A percentile compares a stretch with the other conserved stretches of the same genome.
Conservation (phyloP, 2,888 invertebrate species). For the Cosmorhoe ocellata region DNA sequence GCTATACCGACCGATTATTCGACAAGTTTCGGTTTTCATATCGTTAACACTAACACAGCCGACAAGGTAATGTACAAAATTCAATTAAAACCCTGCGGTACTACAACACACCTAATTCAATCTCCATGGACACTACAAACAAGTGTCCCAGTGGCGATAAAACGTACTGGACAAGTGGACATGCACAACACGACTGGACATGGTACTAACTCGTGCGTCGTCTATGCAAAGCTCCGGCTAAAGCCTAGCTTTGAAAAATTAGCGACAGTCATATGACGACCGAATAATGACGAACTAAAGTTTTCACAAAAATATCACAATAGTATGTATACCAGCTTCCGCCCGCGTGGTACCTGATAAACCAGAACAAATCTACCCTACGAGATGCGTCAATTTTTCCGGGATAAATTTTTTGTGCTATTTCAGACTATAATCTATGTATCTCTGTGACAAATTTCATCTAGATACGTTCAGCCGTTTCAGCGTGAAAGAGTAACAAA, state of each 20-base stretch:
- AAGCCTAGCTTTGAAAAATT: neutral
- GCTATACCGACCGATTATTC: conserved; percentile 3
- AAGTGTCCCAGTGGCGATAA: conserved; percentile 50
- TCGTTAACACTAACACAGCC: conserved; percentile 10
- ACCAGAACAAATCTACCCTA: too few species aligned
- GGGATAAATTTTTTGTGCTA: too few species aligned
- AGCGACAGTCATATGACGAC: too few species aligned
- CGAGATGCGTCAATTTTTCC: too few species aligned
- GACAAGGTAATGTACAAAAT: conserved; percentile 37
- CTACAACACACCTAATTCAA: conserved; percentile 45
- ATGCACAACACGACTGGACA: conserved; percentile 35
- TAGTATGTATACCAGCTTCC: too few species aligned
- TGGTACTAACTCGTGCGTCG: conserved; percentile 10
- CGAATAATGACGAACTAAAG: too few species aligned
- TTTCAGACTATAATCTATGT: too few species aligned
- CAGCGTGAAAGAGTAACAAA: too few species aligned
- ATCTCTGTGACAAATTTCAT: too few species aligned
- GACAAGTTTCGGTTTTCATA: conserved; percentile 7
- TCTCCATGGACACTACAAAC: conserved; percentile 51
- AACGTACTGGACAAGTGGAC: conserved; percentile 41
- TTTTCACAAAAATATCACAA: too few species aligned
- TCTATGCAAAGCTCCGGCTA: conserved; percentile 7
- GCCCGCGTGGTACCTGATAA: too few species aligned
- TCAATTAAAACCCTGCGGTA: conserved; percentile 41
- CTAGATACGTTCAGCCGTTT: too few species aligned